Conservation (phyloP, 2,113 vertebrate genomes). For the Onychostoma macrolepis region DNA sequence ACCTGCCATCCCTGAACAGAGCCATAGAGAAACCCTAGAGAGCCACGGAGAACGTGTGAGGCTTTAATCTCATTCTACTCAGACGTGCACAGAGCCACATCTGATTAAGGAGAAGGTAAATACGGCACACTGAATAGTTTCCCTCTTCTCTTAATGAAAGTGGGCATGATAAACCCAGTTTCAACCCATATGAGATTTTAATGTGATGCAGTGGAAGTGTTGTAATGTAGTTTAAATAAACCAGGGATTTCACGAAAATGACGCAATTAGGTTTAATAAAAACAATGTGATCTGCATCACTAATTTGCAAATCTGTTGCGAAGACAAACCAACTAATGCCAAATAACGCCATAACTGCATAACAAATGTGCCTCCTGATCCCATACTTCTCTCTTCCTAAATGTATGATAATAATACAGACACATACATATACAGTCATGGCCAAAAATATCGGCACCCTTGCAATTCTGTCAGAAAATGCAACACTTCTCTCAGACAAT, state of each 20-base stretch:
- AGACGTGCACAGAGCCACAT: background rate
- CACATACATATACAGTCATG: background rate
- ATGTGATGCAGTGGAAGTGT: background rate
- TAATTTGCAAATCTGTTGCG: background rate
- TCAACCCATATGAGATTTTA: background rate
- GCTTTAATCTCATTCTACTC: slow-evolving; percentile 22
- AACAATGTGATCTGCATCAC: background rate
- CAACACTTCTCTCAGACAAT: no score
- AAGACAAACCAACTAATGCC: background rate
- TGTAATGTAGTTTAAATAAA: background rate
- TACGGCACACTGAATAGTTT: background rate
- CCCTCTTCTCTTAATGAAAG: background rate
- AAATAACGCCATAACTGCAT: background rate
- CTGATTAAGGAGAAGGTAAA: slow-evolving; percentile 1
- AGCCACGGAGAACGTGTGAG: slow-evolving; percentile 4
- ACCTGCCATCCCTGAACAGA: slow-evolving; percentile 30
- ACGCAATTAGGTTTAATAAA: background rate
- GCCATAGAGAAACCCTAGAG: slow-evolving; percentile 13
- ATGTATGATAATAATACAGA: background rate
- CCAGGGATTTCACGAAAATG: background rate
- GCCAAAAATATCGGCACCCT: no score
- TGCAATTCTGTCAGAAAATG: no score
- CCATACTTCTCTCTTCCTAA: background rate
- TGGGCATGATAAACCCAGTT: background rate
- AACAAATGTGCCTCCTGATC: no score